Conservation (phyloP, 2,888 invertebrate species). For the Drosophila prostipennis region DNA sequence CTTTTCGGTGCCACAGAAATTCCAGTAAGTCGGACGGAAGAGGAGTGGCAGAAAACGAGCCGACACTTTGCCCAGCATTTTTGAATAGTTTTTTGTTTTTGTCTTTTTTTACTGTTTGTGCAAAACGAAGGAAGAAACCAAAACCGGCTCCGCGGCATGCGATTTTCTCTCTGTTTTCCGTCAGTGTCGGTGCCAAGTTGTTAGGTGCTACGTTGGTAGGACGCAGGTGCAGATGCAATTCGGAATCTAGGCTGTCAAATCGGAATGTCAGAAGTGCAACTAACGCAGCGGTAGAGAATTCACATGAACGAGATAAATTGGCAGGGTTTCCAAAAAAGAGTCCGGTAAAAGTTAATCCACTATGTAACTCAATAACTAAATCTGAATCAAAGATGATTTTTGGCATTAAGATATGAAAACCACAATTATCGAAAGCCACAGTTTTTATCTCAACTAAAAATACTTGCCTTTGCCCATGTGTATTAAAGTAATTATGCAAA, state of each 20-base stretch:
- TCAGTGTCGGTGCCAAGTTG: slow-evolving; percentile 30
- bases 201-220: slow-evolving; percentile 38
- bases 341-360: not conserved
- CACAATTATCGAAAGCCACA: too few relatives aligned
- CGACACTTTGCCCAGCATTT: slow-evolving; percentile 46
- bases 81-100: slow-evolving; percentile 15
- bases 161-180: slow-evolving; percentile 54
- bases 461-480: too few relatives aligned
- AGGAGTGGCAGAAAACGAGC: slow-evolving; percentile 62
- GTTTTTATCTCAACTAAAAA: too few relatives aligned
- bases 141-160: slow-evolving; percentile 45
- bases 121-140: slow-evolving; percentile 28
- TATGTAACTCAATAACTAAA: too few relatives aligned
- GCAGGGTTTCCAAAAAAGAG: not conserved
- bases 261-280: slow-evolving; percentile 49
- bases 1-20: slow-evolving; percentile 46
- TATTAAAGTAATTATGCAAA: too few relatives aligned
- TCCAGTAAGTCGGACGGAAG: slow-evolving; percentile 47
- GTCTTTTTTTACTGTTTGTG: not conserved
- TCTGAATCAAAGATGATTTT: too few relatives aligned
- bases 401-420: too few relatives aligned
- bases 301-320: not conserved
- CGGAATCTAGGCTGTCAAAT: slow-evolving; percentile 57
- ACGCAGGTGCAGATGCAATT: slow-evolving; percentile 37
- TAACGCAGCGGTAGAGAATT: slow-evolving; percentile 36